Conservation (phyloP, 2,797 vertebrate species). For the Monodelphis domestica region DNA sequence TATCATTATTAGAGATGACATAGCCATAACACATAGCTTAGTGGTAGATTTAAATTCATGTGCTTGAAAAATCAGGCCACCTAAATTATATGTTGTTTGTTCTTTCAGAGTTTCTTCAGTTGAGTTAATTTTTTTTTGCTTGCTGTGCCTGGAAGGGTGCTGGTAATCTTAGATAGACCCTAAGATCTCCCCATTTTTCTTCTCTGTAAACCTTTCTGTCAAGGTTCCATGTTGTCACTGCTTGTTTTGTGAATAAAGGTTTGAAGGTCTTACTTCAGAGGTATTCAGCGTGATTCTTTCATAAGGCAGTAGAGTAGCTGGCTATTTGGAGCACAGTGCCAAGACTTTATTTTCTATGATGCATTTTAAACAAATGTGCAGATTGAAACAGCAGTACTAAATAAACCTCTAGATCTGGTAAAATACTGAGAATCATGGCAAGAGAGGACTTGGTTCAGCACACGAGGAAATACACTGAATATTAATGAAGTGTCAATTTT, state of each 20-base stretch:
- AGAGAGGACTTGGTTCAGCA: conserved; percentile 42
- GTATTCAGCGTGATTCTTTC: not conserved
- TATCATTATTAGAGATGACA: no score
- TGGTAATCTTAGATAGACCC: conserved; percentile 11
- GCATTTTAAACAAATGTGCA: not conserved
- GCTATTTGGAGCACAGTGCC: conserved; percentile 16
- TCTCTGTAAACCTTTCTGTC: conserved; percentile 49
- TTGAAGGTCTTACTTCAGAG: conserved; percentile 29
- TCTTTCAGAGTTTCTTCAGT: conserved; percentile 39
- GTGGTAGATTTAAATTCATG: conserved; percentile 3
- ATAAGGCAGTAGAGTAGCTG: conserved; percentile 5
- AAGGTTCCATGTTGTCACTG: conserved; percentile 44
- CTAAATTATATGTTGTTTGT: conserved; percentile 5
- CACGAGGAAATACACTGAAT: not conserved
- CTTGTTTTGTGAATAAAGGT: conserved; percentile 41
- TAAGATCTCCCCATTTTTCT: not conserved
- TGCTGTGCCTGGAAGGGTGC: not conserved
- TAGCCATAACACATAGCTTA: not conserved
- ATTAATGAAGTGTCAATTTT: conserved; percentile 12
- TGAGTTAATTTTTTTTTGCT: conserved; percentile 37
- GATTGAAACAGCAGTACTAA: conserved; percentile 13
- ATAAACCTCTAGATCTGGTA: conserved; percentile 2
- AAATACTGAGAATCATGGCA: conserved; percentile 6
- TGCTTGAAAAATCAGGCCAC: conserved; percentile 9
- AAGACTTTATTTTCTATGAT: conserved; percentile 23